Evolutionary conservation across 2,888 invertebrate species (phyloP), one percentile per base, ranked within the genome.

Genomic region (Sminthurides aquaticus): DNA sequence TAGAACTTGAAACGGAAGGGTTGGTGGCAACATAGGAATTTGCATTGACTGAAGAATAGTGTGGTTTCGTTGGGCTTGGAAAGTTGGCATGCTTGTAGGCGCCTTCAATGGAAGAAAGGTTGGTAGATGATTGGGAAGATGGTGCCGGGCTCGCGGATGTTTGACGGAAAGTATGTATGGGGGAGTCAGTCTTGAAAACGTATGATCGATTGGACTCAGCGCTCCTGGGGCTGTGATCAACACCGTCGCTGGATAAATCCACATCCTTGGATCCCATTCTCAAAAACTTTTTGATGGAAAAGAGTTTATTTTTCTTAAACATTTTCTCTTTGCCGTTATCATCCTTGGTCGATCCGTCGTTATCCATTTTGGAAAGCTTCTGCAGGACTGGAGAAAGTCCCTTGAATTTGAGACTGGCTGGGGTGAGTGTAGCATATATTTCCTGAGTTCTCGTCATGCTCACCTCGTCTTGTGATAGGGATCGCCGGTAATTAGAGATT

Each of bases 401-500:
- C 63, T 70, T 73, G 58, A 71, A 70, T 64, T 73, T 74, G 28
- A 73, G 55, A 25, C 69, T 68, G 5, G 74, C 71, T 34, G 74
- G 74, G 1, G 74, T 73, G 26, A 74, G 49, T 0, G 74, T 74
- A 3, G 74, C 74, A 60, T 74, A 74, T 27, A 74, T 69, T 49
- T 73, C 74, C 64, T 74, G 74, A 1, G 74, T 73, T 27, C 74
- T 57, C 3, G 73, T 69, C 67, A 73, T 69, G 29, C 71, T 73
- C 52, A 74, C 71, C 67, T 74, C 74, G 60, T 74, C 74, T 11
- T 70, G 69, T 3, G 71, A 71, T 54, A 71, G 24, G 8, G 73
- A 73, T n/a, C 74, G 59, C 27, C 71, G 72, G 65, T 70, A 73
- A 0, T 57, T 58, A 1, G 67, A 64, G n/a, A 65, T 59, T 8